Evolutionary conservation across 2,888 invertebrate species (phyloP), one percentile per base, ranked within the genome.

Genomic region (Apocheima hispidaria): DNA sequence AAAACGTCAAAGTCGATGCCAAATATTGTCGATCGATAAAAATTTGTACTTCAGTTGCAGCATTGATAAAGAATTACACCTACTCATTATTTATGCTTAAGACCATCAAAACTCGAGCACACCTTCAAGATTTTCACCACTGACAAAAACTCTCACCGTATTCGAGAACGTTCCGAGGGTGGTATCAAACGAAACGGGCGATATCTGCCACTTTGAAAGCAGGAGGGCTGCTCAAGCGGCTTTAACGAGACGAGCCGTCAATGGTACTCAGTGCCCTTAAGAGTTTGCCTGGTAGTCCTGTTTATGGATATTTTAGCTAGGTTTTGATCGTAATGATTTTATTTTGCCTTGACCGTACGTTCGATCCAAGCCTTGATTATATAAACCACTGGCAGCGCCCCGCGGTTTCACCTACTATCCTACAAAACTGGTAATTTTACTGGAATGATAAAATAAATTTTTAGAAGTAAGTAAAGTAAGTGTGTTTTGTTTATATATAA

Each of bases 101-200:
- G 36, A 38, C 28, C 38, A 48, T 44, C 14, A 35, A 48, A 52
- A 30, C 52, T 57, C 20, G 40, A 61, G 55, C 14, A 52, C 55
- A 52, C 38, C 50, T 50, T 38, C 6, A 46, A 50, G 50, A 50
- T 50, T 50, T 38, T 9, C 38, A 36, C 12, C 38, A 26, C 36
- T 50, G 50, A 50, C 38, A 50, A 38, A 50, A 50, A 35, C 33
- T 30, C 35, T 49, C 49, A 20, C 43, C 28, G 20, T n/a, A 4
- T 50, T 50, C 36, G 49, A 49, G 49, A 23, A n/a, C 14, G n/a
- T 23, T 35, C 30, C 21, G 18, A 50, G 50, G 50, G 49, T 49
- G 49, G 21, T 44, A 44, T 49, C 49, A 49, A 49, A 49, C 49
- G 46, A 14, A 49, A 49, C 49, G 9, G 38, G 26, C 4, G 50